Conservation (phyloP, 2,797 vertebrate species). For the Hybognathus amarus region DNA sequence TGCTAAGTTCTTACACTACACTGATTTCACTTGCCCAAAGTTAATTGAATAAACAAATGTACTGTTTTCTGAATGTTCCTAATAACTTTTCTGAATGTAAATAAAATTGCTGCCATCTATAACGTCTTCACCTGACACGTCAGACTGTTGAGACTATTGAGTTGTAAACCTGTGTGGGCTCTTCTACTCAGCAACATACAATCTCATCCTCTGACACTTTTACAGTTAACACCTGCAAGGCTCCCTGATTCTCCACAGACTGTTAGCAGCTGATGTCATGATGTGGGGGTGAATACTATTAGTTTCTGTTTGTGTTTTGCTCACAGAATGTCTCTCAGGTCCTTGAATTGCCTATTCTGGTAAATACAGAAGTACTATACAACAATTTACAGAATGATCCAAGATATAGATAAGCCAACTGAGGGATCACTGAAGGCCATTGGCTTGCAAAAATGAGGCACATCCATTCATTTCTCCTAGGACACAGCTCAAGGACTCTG, state of each 20-base stretch:
- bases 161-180: slow-evolving; percentile 17
- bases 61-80: no score
- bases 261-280: background rate
- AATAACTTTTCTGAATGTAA: background rate
- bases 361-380: background rate
- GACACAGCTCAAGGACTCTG: slow-evolving; percentile 10
- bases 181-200: slow-evolving; percentile 10
- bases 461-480: background rate
- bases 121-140: background rate
- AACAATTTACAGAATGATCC: background rate
- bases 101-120: background rate
- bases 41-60: background rate
- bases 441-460: background rate
- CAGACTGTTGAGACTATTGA: slow-evolving; percentile 13
- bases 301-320: slow-evolving; percentile 1
- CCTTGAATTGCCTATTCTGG: slow-evolving; percentile 5
- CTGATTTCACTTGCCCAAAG: background rate
- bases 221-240: slow-evolving; percentile 18
- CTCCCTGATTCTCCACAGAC: background rate
- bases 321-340: background rate
- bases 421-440: slow-evolving; percentile 1
- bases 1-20: background rate
- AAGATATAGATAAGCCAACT: background rate
- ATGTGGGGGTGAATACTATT: background rate
- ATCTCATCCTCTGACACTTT: slow-evolving; percentile 29